Percentiles rank a stretch among this genome's conserved stretches.
Evolutionary conservation across 2,797 vertebrate species (phyloP).

Genomic region (Bucorvus abyssinicus): DNA sequence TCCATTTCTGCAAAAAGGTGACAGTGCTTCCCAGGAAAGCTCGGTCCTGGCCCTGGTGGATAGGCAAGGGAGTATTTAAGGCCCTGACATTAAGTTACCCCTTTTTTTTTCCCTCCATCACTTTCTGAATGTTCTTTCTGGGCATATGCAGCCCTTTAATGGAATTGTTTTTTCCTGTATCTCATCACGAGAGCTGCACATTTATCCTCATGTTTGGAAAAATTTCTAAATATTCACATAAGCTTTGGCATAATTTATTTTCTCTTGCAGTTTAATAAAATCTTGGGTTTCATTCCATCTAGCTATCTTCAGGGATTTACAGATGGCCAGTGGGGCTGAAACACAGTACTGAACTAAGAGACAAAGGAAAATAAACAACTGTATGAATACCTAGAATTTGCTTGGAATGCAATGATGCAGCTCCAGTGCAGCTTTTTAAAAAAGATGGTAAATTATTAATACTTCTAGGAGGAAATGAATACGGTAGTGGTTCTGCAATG

Average conservation of each 20-base stretch:
- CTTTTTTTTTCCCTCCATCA: not conserved
- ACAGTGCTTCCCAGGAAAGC: not conserved
- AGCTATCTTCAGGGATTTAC: slow-evolving; percentile 45
- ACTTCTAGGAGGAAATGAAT: slow-evolving; percentile 33
- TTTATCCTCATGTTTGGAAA: slow-evolving; percentile 55
- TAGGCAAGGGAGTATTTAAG: not conserved
- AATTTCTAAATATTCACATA: slow-evolving; percentile 58
- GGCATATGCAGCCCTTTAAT: slow-evolving; percentile 33
- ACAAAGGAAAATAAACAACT: slow-evolving; percentile 17
- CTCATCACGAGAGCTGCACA: slow-evolving; percentile 31
- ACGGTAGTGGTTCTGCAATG: not conserved
- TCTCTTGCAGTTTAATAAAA: slow-evolving; percentile 54
- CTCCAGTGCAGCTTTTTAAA: not conserved
- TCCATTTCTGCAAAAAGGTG: not conserved
- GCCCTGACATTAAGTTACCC: not conserved
- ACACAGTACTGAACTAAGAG: not conserved
- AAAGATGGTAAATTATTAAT: slow-evolving; percentile 62
- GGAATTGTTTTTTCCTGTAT: slow-evolving; percentile 63
- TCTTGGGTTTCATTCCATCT: slow-evolving; percentile 23
- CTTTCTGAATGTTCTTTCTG: slow-evolving; percentile 29
- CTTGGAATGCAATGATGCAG: not conserved
- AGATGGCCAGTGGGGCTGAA: slow-evolving; percentile 7
- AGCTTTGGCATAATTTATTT: slow-evolving; percentile 54
- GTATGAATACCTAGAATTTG: not conserved
- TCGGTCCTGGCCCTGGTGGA: not conserved